A percentile compares a stretch with the other conserved stretches of the same genome.
phyloP scores from a whole-genome alignment of 2,797 vertebrate species.

The Ara ararauna region DNA sequence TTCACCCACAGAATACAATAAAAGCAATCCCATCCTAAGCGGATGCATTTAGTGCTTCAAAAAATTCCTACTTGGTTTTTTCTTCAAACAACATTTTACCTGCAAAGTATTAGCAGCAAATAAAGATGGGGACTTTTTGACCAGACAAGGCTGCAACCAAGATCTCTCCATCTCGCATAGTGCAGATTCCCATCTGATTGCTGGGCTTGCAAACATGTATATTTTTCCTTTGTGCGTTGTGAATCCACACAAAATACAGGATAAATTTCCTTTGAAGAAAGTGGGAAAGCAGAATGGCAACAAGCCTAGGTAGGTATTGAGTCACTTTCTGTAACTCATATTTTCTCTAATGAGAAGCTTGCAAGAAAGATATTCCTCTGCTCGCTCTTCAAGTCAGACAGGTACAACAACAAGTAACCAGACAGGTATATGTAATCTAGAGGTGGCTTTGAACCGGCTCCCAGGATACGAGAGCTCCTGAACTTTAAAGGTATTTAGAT shows the following conservation, averaged over 20 bases:
- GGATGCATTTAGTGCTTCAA: neutral
- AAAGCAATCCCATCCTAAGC: neutral
- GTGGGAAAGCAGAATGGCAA: constrained; percentile 44
- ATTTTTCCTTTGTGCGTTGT: constrained; percentile 43
- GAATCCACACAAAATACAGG: constrained; percentile 44
- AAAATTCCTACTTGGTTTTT: neutral
- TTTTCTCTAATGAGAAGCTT: constrained; percentile 53
- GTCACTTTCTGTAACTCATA: constrained; percentile 45
- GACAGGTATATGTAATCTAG: neutral
- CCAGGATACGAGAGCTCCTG: constrained; percentile 13
- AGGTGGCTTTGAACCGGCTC: constrained; percentile 41
- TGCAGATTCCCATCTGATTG: neutral
- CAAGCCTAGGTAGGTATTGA: neutral
- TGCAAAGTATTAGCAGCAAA: neutral
- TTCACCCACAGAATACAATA: neutral
- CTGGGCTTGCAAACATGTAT: neutral
- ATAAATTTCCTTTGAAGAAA: constrained; percentile 57
- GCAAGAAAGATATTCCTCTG: constrained; percentile 4
- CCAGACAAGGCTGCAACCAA: neutral
- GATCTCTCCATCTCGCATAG: neutral
- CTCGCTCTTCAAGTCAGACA: constrained; percentile 4
- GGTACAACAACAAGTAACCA: neutral
- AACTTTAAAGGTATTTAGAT: constrained; percentile 53
- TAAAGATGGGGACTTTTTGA: neutral
- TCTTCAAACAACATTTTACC: neutral